Base-by-base conservation (phyloP, 2,113 vertebrate species). In the Halcyon malimbica region DNA sequence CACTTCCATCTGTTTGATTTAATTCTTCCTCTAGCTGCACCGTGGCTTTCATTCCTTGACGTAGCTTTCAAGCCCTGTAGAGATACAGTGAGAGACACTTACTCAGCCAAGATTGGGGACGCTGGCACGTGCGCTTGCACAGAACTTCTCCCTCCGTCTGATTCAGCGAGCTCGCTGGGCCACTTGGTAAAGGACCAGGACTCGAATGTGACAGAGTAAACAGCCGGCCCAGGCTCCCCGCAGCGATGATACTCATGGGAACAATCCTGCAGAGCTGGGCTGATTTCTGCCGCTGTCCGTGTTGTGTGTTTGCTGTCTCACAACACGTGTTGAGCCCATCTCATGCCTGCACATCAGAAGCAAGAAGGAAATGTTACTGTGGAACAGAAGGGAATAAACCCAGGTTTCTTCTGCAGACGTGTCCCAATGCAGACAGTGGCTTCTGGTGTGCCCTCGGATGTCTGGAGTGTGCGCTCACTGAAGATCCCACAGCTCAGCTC, bases 391-490 rank as follows among this genome's bases (percentile, higher is more conserved):
- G 65, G 53, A 42, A 48, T 20, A 25, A 51, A 31, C 13, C 17
- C 4, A 31, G 31, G 20, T 15, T 19, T 63, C 5, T 17, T 39
- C 54, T 59, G 29, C 42, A 71, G 63, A 15, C 67, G 8, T 10
- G 12, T 28, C 28, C 46, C 24, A 16, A 18, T 4, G 7, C 16
- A 24, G 65, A 8, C 15, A 1, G 0, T n/a, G 51, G 46, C 18
- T 48, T 6, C 50, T 39, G 54, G 8, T 14, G 16, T 56, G n/a
- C 20, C 14, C 24, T 8, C 33, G 2, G 31, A 1, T 3, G 18
- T 15, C 44, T 25, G 5, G 10, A n/a, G 31, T 13, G 1, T 2
- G 29, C 9, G 0, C 26, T 33, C 42, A 0, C 69, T 1, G 6
- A 4, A 33, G 50, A 5, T 5, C 14, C 51, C 14, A 4, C 51